Evolutionary conservation across 2,113 vertebrate species (phyloP).

Genomic region (Geococcyx californianus): DNA sequence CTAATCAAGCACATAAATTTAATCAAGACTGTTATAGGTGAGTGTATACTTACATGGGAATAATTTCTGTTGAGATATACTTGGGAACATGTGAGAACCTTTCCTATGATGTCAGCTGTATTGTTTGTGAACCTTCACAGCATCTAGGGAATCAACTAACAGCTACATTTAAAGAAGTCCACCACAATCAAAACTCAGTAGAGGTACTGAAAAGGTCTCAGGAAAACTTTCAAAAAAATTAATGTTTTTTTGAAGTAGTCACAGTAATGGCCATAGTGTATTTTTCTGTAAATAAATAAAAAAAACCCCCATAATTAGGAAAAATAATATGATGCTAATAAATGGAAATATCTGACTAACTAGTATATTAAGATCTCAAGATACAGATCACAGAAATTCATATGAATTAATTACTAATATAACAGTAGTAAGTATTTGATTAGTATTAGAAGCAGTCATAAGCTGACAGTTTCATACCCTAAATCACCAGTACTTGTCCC

Average conservation of each 20-base stretch:
- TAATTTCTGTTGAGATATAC: background rate
- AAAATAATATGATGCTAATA: background rate
- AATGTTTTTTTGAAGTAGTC: background rate
- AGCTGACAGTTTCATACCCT: background rate
- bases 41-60: background rate
- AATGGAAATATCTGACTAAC: background rate
- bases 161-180: background rate
- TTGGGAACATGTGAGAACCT: background rate
- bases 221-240: background rate
- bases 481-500: background rate
- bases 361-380: background rate
- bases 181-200: background rate
- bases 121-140: background rate
- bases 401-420: background rate
- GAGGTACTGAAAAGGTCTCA: background rate
- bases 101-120: background rate
- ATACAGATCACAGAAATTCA: background rate
- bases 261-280: background rate
- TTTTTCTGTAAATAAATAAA: background rate
- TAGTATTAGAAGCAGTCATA: background rate
- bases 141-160: background rate
- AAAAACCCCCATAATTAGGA: background rate
- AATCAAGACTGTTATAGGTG: background rate
- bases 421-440: background rate
- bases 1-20: background rate